Base-by-base conservation (phyloP, 2,888 invertebrate genomes). In the Oeneis ivallda region DNA sequence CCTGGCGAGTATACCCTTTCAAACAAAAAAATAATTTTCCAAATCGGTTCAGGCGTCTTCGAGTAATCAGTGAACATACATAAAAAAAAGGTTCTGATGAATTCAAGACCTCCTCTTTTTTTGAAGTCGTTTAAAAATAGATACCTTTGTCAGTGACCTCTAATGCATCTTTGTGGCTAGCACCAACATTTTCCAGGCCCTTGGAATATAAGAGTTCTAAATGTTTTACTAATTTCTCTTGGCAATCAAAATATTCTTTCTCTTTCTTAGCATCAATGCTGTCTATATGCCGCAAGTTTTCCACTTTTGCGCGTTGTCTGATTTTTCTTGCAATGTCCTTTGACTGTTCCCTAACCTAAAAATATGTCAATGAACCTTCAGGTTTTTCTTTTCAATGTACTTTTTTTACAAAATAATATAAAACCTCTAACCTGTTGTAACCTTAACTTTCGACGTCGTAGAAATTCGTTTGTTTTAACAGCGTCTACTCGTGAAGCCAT, bases 271-370 rank as follows among this genome's bases (percentile, higher is more conserved):
- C 74, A 65, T 89, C 85, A 67, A 87, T 73, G 68, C 84, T 81
- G 68, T 76, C 75, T 53, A 83, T 78, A 70, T 86, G 83, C 66
- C 80, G 79, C 68, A 85, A 80, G 71, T 85, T 86, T 77, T 91
- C 92, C 68, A 81, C 80, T 75, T 85, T 86, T 57, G 90, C 85
- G 68, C 90, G 87, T 75, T 87, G 85, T 71, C 92, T 79, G 71
- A 92, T 83, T 78, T 86, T 87, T 76, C 87, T 90, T 13, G 92
- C 92, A 62, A 92, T 89, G 64, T 90, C 89, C 80, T 92, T 92
- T 57, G 92, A 92, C 74, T 92, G 92, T 79, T 92, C 92, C 70
- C 92, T 85, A 73, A 92, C 92, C 92, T 92, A 84, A 77, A 82
- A 73, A 58, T 66, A 59, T 71, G 61, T 66, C 45, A 66, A 52